Conservation (phyloP, 2,113 vertebrate species). For the Hemichromis elongatus region DNA sequence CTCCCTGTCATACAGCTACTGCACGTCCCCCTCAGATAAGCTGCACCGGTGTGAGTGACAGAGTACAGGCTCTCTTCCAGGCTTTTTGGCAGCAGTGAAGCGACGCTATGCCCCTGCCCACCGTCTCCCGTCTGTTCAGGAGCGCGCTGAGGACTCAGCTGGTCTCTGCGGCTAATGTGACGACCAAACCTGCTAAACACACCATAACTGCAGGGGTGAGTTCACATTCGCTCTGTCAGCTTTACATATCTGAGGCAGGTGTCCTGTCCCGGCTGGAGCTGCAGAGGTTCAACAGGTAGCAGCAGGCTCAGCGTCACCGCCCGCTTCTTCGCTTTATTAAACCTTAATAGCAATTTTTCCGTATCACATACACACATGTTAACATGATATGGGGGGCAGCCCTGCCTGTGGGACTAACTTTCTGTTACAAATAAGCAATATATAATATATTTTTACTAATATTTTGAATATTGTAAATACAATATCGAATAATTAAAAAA, state of each 20-base stretch:
- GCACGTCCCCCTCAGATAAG: background rate
- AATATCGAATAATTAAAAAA: background rate
- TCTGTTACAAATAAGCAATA: background rate
- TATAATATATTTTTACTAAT: background rate
- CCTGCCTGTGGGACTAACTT: background rate
- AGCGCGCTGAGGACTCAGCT: conserved; percentile 20
- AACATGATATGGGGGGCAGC: background rate
- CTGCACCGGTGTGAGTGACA: background rate
- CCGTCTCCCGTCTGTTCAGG: conserved; percentile 22
- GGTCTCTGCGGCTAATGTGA: background rate
- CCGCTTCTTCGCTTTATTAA: background rate
- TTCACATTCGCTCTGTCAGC: background rate
- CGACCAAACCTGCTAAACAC: conserved; percentile 48
- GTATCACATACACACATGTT: background rate
- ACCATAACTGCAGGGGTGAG: conserved; percentile 27
- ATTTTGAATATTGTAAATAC: background rate
- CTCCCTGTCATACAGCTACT: background rate
- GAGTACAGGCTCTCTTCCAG: background rate
- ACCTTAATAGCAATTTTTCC: background rate
- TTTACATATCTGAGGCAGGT: background rate
- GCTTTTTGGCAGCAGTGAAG: background rate
- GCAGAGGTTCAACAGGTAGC: background rate
- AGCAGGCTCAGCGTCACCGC: background rate
- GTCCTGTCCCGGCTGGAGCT: background rate
- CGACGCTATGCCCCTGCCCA: conserved; percentile 29